These are phyloP conservation scores for Rhodinocichla rosea DNA, from an alignment of 2,113 vertebrate species.

Conservation along the genomic window DNA sequence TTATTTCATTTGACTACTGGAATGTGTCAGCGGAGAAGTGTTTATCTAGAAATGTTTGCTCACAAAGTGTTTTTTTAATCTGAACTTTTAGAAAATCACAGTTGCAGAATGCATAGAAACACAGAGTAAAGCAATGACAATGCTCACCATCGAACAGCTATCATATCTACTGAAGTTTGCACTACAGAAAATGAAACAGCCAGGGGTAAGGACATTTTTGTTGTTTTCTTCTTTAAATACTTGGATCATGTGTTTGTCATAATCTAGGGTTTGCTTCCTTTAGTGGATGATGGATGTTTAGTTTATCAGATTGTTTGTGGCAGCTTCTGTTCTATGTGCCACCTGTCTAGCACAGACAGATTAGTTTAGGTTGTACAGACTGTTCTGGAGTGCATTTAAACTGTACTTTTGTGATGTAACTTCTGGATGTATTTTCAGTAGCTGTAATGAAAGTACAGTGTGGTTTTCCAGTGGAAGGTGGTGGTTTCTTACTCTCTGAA, in stretches of 20 bases:
- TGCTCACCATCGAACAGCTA: slow-evolving; percentile 95
- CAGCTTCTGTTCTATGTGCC: neutral
- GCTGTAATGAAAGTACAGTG: neutral
- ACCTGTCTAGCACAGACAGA: neutral
- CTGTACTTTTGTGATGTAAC: neutral
- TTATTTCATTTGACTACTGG: neutral
- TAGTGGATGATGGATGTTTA: neutral
- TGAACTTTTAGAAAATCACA: slow-evolving; percentile 92
- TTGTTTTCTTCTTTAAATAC: neutral
- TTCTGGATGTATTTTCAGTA: neutral
- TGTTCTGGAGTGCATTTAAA: neutral
- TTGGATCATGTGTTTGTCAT: neutral
- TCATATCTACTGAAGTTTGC: slow-evolving; percentile 98
- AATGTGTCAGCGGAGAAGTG: neutral
- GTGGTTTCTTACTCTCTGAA: neutral
- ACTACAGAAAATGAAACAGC: slow-evolving; percentile 99
- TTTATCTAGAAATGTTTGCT: slow-evolving; percentile 21
- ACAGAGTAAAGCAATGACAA: slow-evolving; percentile 98
- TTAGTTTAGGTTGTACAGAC: neutral
- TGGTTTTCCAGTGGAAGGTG: neutral
- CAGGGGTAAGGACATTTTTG: slow-evolving; percentile 83
- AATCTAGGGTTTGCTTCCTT: neutral
- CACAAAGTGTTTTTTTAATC: slow-evolving; percentile 42
- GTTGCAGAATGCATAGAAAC: slow-evolving; percentile 99
- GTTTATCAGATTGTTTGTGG: neutral